A percentile compares a stretch with the other conserved stretches of the same genome.
Evolutionary conservation across 2,797 vertebrate species (phyloP).

Genomic region (Propithecus deckenii): DNA sequence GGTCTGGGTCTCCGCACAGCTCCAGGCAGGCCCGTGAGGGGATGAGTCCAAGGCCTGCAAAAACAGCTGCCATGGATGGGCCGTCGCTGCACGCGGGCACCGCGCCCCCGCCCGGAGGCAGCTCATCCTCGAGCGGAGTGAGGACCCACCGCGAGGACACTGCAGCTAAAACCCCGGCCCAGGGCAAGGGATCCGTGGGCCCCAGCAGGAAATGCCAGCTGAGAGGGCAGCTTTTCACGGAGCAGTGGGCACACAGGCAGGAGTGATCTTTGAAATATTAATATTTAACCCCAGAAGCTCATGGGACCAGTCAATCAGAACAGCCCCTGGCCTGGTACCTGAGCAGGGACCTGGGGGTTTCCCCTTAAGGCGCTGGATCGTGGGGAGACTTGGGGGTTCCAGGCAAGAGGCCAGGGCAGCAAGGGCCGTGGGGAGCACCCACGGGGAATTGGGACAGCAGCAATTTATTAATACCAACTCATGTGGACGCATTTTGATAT

Average conservation of each 20-base stretch:
- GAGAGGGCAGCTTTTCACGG: background rate
- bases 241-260: rapidly evolving
- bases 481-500: background rate
- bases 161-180: background rate
- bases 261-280: background rate
- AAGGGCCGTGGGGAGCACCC: rapidly evolving
- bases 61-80: background rate
- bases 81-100: rapidly evolving
- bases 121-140: rapidly evolving
- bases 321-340: too few species aligned
- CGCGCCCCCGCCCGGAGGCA: rapidly evolving
- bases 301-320: too few species aligned
- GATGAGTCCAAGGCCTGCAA: rapidly evolving
- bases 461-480: background rate
- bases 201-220: background rate
- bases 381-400: background rate
- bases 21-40: too few species aligned
- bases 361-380: background rate
- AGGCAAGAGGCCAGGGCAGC: background rate
- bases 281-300: background rate
- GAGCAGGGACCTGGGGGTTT: background rate
- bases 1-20: background rate
- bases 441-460: too few species aligned
- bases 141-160: background rate
- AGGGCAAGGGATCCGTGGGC: rapidly evolving